Evolutionary conservation across 2,797 vertebrate genomes (phyloP).

Genomic region (Toxotes lorentzi): DNA sequence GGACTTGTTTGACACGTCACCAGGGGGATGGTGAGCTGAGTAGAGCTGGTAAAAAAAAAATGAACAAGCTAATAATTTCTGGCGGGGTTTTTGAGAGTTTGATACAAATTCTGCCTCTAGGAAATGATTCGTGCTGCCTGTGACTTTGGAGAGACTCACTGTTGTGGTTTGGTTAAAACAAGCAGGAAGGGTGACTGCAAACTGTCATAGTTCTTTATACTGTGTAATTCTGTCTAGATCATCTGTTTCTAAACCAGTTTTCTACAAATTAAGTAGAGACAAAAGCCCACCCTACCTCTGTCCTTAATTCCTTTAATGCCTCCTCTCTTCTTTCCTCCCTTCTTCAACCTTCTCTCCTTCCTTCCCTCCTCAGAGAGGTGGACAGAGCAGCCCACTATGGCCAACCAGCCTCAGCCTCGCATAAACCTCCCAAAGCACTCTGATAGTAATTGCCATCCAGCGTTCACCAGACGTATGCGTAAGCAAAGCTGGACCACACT

Average conservation of each 20-base stretch:
- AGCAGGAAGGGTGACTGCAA: neutral
- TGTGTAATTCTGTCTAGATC: neutral
- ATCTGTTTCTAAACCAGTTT: neutral
- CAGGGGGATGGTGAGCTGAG: no score
- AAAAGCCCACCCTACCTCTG: neutral
- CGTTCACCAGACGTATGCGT: slow-evolving; percentile 47
- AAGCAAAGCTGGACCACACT: slow-evolving; percentile 65
- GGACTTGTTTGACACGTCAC: no score
- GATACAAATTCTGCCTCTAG: no score
- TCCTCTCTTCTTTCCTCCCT: neutral
- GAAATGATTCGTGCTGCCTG: no score
- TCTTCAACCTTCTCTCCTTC: neutral
- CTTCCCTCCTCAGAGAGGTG: neutral
- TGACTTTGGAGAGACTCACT: no score
- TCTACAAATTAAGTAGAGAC: neutral
- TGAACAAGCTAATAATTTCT: no score
- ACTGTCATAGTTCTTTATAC: neutral
- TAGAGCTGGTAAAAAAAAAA: no score
- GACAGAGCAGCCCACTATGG: neutral
- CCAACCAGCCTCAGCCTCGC: slow-evolving; percentile 19
- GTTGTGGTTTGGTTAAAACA: neutral
- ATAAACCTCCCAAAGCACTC: slow-evolving; percentile 51
- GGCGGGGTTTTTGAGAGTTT: no score
- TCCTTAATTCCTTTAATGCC: slow-evolving; percentile 1
- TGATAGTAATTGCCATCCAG: slow-evolving; percentile 42